Percentiles rank a stretch among this genome's conserved stretches.
phyloP scores from a whole-genome alignment of 2,888 invertebrate species.

The Cephonodes hylas region DNA sequence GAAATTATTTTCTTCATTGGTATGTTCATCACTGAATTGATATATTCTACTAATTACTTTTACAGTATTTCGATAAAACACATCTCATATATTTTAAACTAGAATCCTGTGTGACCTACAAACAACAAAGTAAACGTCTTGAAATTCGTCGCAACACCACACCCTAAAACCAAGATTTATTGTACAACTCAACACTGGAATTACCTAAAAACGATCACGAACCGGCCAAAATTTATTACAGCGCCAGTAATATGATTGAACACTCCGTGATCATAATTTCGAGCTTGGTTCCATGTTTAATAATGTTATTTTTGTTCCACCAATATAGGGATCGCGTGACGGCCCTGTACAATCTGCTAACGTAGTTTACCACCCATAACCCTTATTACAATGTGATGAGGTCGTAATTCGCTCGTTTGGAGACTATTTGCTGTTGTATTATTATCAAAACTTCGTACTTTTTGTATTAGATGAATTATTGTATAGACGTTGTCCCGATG shows the following conservation, averaged over 20 bases:
- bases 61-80: not conserved
- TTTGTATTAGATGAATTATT: slow-evolving; percentile 41
- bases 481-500: slow-evolving; percentile 49
- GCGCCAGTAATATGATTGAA: slow-evolving; percentile 56
- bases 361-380: slow-evolving; percentile 19
- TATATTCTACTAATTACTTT: too few species aligned
- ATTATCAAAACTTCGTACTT: slow-evolving; percentile 35
- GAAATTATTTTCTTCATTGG: too few species aligned
- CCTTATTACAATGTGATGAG: slow-evolving; percentile 29
- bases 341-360: slow-evolving; percentile 1
- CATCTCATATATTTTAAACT: not conserved
- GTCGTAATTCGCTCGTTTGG: slow-evolving; percentile 29
- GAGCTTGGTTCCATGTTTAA: slow-evolving; percentile 50
- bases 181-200: slow-evolving; percentile 10
- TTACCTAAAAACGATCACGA: slow-evolving; percentile 40
- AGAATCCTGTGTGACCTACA: not conserved
- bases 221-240: slow-evolving; percentile 45
- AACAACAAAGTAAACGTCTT: not conserved
- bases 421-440: slow-evolving; percentile 20
- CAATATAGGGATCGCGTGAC: slow-evolving; percentile 55
- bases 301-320: slow-evolving; percentile 60
- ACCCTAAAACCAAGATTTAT: not conserved
- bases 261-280: slow-evolving; percentile 51
- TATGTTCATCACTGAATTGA: too few species aligned
- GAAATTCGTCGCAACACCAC: slow-evolving; percentile 3